Percentiles rank a stretch among this genome's conserved stretches.
These are phyloP conservation scores for Drosophila yooni DNA, from an alignment of 2,888 invertebrate genomes.

Conservation along the genomic window DNA sequence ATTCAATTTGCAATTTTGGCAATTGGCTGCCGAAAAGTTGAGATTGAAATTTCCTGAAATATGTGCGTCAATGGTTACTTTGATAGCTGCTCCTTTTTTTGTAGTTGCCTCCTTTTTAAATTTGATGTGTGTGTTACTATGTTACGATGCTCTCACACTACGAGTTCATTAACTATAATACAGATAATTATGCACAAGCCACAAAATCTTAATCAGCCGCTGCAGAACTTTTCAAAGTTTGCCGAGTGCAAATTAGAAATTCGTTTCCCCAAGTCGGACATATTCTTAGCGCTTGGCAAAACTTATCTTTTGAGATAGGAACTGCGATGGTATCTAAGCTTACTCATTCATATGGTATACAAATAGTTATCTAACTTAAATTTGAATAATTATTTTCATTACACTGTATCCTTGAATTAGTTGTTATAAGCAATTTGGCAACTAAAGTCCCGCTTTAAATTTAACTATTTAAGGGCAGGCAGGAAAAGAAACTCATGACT, in stretches of 20 bases:
- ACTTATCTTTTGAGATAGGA: background rate
- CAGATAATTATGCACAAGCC: constrained; percentile 29
- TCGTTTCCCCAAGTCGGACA: constrained; percentile 17
- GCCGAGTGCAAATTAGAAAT: constrained; percentile 13
- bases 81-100: background rate
- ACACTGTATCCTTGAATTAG: background rate
- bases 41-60: constrained; percentile 67
- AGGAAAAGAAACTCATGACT: background rate
- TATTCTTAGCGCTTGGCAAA: background rate
- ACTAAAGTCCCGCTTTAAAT: background rate
- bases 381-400: background rate
- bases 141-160: background rate
- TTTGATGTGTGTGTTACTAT: background rate
- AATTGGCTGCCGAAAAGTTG: constrained; percentile 72
- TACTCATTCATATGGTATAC: background rate
- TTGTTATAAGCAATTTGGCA: background rate
- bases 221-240: constrained; percentile 22
- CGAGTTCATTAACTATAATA: constrained; percentile 21
- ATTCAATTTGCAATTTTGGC: constrained; percentile 77
- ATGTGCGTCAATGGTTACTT: constrained; percentile 32
- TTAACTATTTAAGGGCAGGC: background rate
- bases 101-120: constrained; percentile 1
- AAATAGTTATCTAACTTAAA: background rate
- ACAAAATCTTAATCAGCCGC: constrained; percentile 2
- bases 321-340: background rate